These are phyloP conservation scores for Odontamblyopus rebecca DNA, from an alignment of 2,797 vertebrate genomes.

Conservation along the genomic window DNA sequence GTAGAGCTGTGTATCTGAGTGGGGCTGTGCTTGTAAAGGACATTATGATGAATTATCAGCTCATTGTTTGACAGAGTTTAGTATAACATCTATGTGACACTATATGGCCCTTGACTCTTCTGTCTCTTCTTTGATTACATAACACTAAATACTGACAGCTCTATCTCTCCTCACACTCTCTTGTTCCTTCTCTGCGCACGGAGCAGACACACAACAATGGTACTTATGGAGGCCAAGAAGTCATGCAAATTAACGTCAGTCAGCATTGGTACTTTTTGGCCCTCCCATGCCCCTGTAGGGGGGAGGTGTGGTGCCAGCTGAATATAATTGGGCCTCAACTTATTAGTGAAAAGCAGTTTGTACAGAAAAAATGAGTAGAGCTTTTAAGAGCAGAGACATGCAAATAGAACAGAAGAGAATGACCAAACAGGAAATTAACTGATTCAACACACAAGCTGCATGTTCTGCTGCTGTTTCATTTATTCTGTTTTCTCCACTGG, in stretches of 20 bases:
- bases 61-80: slow-evolving; percentile 40
- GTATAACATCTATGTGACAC: slow-evolving; percentile 41
- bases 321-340: slow-evolving; percentile 75
- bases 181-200: slow-evolving; percentile 43
- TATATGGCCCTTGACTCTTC: slow-evolving; percentile 41
- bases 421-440: slow-evolving; percentile 26
- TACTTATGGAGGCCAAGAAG: slow-evolving; percentile 79
- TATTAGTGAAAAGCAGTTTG: slow-evolving; percentile 67
- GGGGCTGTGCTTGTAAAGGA: slow-evolving; percentile 4
- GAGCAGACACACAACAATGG: slow-evolving; percentile 70
- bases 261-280: slow-evolving; percentile 74
- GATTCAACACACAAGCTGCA: slow-evolving; percentile 21
- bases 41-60: slow-evolving; percentile 26
- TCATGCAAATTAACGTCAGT: slow-evolving; percentile 86
- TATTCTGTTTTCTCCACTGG: slow-evolving; percentile 2
- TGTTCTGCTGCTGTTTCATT: not conserved
- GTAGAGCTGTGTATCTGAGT: not conserved
- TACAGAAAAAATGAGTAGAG: slow-evolving; percentile 31
- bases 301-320: slow-evolving; percentile 62
- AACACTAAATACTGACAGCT: slow-evolving; percentile 57
- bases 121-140: slow-evolving; percentile 54
- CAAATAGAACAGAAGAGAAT: slow-evolving; percentile 38
- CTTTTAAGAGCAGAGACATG: slow-evolving; percentile 46
- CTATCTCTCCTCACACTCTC: slow-evolving; percentile 30
- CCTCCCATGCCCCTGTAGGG: slow-evolving; percentile 67